phyloP scores from a whole-genome alignment of 2,113 vertebrate species.

The Xiphias gladius region DNA sequence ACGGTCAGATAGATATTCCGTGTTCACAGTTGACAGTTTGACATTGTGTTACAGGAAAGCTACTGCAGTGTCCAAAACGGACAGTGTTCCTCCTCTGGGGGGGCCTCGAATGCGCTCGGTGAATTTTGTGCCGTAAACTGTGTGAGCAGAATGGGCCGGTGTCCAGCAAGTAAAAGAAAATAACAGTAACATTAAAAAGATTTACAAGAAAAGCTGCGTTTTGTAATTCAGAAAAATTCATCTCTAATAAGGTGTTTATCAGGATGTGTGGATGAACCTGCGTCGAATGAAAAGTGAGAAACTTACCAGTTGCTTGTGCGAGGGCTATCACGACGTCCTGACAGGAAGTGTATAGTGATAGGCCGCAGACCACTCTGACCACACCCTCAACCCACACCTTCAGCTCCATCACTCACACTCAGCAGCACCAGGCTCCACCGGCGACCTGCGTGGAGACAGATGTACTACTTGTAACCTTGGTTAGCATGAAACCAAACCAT shows the following conservation, averaged over 20 bases:
- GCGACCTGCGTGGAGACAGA: constrained; percentile 13
- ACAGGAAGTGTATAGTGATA: constrained; percentile 91
- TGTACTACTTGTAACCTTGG: background rate
- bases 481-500: background rate
- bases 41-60: too few relatives aligned
- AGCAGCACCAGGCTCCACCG: constrained; percentile 6
- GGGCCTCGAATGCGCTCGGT: too few relatives aligned
- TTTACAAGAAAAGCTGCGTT: background rate
- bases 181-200: background rate
- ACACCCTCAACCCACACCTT: constrained; percentile 96
- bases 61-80: too few relatives aligned
- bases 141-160: too few relatives aligned
- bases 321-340: constrained; percentile 95
- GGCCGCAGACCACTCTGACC: constrained; percentile 91
- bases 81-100: too few relatives aligned
- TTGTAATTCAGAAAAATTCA: background rate
- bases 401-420: constrained; percentile 88
- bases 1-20: too few relatives aligned
- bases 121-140: too few relatives aligned
- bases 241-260: background rate
- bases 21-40: too few relatives aligned
- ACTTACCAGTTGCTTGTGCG: constrained; percentile 92
- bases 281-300: background rate
- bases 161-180: background rate
- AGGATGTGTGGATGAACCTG: background rate